Percentiles rank a stretch among this genome's conserved stretches.
These are phyloP conservation scores for Fissipunctia ypsillon DNA, from an alignment of 2,888 invertebrate species.

Conservation along the genomic window DNA sequence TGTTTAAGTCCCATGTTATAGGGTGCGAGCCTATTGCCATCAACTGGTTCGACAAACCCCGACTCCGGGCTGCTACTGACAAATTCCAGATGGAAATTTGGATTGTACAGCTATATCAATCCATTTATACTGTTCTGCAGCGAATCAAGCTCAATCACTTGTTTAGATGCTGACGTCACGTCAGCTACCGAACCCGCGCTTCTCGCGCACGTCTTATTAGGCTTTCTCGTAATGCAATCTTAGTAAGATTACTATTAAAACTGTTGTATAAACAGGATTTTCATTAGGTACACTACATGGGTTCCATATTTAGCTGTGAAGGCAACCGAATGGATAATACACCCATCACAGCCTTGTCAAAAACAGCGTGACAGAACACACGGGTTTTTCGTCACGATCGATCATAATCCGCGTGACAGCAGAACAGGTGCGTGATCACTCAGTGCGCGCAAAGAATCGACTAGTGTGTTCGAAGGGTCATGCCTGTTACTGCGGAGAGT, in stretches of 20 bases:
- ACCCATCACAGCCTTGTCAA: neutral
- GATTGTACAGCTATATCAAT: neutral
- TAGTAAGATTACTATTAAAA: neutral
- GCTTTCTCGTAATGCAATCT: too few relatives aligned
- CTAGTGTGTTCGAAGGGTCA: constrained; percentile 45
- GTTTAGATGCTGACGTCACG: neutral
- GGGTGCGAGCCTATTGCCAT: too few relatives aligned
- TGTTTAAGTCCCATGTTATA: too few relatives aligned
- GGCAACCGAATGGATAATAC: neutral
- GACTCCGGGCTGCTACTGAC: too few relatives aligned
- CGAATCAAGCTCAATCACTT: neutral
- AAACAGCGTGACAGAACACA: constrained; percentile 19
- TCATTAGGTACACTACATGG: neutral
- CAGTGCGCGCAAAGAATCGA: constrained; percentile 53
- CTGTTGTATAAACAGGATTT: neutral
- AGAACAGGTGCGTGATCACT: constrained; percentile 59
- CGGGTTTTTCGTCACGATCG: constrained; percentile 49
- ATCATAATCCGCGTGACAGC: constrained; percentile 51
- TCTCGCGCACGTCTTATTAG: neutral
- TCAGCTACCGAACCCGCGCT: neutral
- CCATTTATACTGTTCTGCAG: neutral
- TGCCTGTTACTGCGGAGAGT: constrained; percentile 11
- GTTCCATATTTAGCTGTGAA: neutral
- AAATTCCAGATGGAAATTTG: constrained; percentile 3
- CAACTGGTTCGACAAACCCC: too few relatives aligned